Evolutionary conservation across 2,797 vertebrate genomes (phyloP), one percentile per base, ranked within the genome.

Genomic region (Sebastes baramenuke): DNA sequence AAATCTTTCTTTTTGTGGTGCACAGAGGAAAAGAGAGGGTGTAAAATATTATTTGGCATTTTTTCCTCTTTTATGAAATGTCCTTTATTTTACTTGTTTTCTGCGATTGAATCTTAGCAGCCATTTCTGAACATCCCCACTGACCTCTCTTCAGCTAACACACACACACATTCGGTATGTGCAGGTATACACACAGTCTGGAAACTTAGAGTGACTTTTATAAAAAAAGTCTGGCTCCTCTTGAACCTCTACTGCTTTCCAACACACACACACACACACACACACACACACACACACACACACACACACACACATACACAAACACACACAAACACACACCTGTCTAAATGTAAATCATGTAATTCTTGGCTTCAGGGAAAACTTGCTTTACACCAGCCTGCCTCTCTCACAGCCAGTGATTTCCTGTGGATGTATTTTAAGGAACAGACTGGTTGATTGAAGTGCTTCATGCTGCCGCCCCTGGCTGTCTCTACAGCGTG

Each of bases 271-370:
- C 72, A 75, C 25, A 46, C 46, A 70, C 64, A 71, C 65, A 81
- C 46, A 70, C 64, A 71, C 65, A 81, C 72, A 70, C 65, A 71
- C 65, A 81, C 73, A 71, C 65, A 81, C 72, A 86, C 46, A 70
- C 64, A 71, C 65, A 81, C 72, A 72, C 30, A 75, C 20, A 46
- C 62, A 52, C 3, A 69, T 20, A 72, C 59, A 83, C 42, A 77
- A 11, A 77, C 30, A 84, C 29, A 72, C 67, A 82, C 80, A 74
- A 13, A 85, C 74, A 87, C 49, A 81, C 58, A 78, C 52, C 87
- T 88, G 90, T 93, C 91, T 93, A 93, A 92, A 94, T 93, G 92
- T 91, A 93, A 94, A 93, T 94, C 80, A 86, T 84, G 67, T 73
- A 76, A 83, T 88, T 77, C 81, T 77, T 75, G 58, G 79, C 89